Base-by-base conservation (phyloP, 2,797 vertebrate genomes). In the Xiphophorus birchmanni region DNA sequence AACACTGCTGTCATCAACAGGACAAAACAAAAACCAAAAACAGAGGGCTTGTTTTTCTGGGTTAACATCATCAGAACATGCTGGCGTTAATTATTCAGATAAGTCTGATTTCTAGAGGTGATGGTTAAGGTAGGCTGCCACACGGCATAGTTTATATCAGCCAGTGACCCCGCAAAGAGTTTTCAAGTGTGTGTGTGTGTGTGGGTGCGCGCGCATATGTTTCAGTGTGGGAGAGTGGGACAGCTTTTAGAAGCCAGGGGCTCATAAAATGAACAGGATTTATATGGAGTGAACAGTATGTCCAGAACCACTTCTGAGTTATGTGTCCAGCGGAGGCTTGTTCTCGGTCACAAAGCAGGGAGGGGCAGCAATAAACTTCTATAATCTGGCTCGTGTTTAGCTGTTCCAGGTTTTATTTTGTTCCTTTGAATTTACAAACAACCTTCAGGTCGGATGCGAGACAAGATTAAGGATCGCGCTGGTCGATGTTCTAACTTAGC, bases 191-290 rank as follows among this genome's bases (percentile, higher is more conserved):
- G 74, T 52, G n/a, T 54, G 40, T 18, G 69, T 44, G 78, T 44
- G 58, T 48, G 8, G 71, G 48, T 50, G 69, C 47, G 71, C 32
- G 7, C 56, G 73, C 29, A 56, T 42, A 21, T 67, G 65, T 32
- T 11, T 76, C 35, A 4, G 75, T 67, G 45, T 48, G 82, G 56
- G 80, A 74, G 81, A 76, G 77, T 50, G 73, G 85, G 90, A 87
- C 80, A 80, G 81, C 73, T 76, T 90, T 74, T 81, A 79, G 74
- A 87, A 91, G 90, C 84, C 80, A 81, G 76, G 79, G 87, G 63
- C 91, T 87, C 88, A 90, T 94, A 93, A 93, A 93, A 84, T 2
- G 26, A 78, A 18, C 78, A 86, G 83, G 92, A 94, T 94, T 94
- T 93, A 93, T 93, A 87, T 82, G 87, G 81, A 89, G 86, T 81